Percentiles rank a stretch among this genome's conserved stretches.
phyloP scores from a whole-genome alignment of 1,140 invertebrate species.

The Apis cerana region DNA sequence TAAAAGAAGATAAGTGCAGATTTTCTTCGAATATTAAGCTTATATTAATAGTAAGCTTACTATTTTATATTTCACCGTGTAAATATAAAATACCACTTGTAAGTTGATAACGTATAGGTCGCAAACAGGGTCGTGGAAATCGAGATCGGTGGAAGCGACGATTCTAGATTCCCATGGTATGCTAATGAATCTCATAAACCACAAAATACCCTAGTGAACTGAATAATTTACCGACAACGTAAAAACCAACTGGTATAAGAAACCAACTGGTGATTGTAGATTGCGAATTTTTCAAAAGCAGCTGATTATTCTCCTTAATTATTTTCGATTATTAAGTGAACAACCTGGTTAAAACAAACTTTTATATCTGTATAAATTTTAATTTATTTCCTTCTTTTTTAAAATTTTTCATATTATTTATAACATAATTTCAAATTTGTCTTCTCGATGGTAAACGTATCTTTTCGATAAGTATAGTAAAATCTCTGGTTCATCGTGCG shows the following conservation, averaged over 20 bases:
- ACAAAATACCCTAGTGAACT: slow-evolving; percentile 42
- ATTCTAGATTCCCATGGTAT: slow-evolving; percentile 38
- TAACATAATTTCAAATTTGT: too few species aligned
- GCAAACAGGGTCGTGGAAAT: slow-evolving; percentile 21
- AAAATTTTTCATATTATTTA: too few species aligned
- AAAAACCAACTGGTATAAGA: background rate
- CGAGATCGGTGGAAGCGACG: slow-evolving; percentile 13
- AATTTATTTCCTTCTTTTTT: too few species aligned
- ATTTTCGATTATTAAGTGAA: background rate
- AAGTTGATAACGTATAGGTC: slow-evolving; percentile 10
- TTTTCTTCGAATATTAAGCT: too few species aligned
- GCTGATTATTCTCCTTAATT: background rate
- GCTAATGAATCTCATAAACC: slow-evolving; percentile 46
- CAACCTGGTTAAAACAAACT: too few species aligned
- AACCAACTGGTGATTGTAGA: background rate
- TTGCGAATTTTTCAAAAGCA: background rate
- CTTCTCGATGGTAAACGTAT: too few species aligned
- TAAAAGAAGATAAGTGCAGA: too few species aligned
- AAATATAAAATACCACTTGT: background rate
- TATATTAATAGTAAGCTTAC: too few species aligned
- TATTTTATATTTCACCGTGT: too few species aligned
- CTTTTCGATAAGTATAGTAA: background rate
- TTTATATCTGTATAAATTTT: too few species aligned
- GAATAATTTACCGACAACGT: slow-evolving; percentile 29
- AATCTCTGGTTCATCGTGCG: background rate